Base-by-base conservation (phyloP, 2,113 vertebrate species). In the Genyomyrus donnyi region DNA sequence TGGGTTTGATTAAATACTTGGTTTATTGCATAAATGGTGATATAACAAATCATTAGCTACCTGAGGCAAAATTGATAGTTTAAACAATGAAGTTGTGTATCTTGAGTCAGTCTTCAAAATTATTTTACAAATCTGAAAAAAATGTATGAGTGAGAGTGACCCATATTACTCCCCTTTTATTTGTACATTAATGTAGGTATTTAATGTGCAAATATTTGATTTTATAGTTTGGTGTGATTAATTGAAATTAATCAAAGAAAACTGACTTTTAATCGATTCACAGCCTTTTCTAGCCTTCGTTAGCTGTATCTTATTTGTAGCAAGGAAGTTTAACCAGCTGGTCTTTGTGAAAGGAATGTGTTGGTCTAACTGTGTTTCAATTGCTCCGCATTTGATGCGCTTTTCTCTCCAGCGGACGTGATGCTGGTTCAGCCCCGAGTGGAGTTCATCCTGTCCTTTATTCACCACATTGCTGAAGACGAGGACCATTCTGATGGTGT, bases 371-470 rank as follows among this genome's bases (percentile, higher is more conserved):
- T 48, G 42, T 84, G 15, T 46, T 24, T 48, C 21, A 84, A 1
- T 10, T 10, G 8, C 1, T 46, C 0, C 0, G 5, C 31, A 1
- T 7, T 77, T 77, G 56, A n/a, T 8, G 19, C 31, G 5, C 70
- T 21, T 89, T 46, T 89, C 49, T 45, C 24, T 58, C 8, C 52
- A 99, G 98, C 98, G 39, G 98, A 99, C 0, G 98, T 99, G 92
- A 99, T 99, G 98, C 94, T 99, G 94, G 98, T 99, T 7, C 98
- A 99, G 93, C 98, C 98, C 24, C 96, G 98, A 91, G 98, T 99
- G 93, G 98, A 99, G 93, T 99, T 99, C 92, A 99, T 99, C 93
- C 95, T 99, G 42, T 99, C 97, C 89, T 99, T 99, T 95, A 99
- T 99, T 90, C 97, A 99, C 90, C 98, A 99, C 95, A 98, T 99